Base-by-base conservation (phyloP, 2,888 invertebrate species). In the Mythimna albipuncta region DNA sequence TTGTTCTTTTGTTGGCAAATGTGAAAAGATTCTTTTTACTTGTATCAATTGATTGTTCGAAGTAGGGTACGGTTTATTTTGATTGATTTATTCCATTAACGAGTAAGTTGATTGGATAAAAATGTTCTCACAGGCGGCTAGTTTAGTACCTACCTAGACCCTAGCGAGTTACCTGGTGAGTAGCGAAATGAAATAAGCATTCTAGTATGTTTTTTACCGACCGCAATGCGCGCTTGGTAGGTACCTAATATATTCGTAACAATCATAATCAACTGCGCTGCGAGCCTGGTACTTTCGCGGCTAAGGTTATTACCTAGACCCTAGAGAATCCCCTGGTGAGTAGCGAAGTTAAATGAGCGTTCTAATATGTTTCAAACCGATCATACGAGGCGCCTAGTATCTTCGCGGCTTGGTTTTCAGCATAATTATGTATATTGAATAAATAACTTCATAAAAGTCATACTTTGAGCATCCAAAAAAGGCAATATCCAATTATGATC, bases 1-100 rank as follows among this genome's bases (percentile, higher is more conserved):
- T 38, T 63, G 69, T 63, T 57, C 63, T 69, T 66, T 79, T 68
- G 32, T 75, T 54, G 21, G 19, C 0, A 47, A 64, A 47, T 26
- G 47, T 55, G 16, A 13, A 50, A 62, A 32, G 21, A 26, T 52
- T 21, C 41, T 74, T 65, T 35, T 3, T 41, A 32, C 13, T 35
- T 52, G 10, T n/a, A 9, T 32, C 38, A 21, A 47, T 47, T 52
- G 2, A 19, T 55, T 35, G 2, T 2, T 65, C 16, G 2, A 32
- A 47, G n/a, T 26, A n/a, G 6, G 16, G 16, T 10, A 55, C 7
- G 11, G 38, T 26, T 41, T 50, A 50, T 41, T 70, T 59, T 32
- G 10, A 44, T 19, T 13, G 6, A 32, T 26, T 26, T n/a, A 57
- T 38, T 69, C 4, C 2, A 68, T 26, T 35, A 19, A 13, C 3